Evolutionary conservation across 2,797 vertebrate genomes (phyloP), one percentile per base, ranked within the genome.

Genomic region (Falco cherrug): DNA sequence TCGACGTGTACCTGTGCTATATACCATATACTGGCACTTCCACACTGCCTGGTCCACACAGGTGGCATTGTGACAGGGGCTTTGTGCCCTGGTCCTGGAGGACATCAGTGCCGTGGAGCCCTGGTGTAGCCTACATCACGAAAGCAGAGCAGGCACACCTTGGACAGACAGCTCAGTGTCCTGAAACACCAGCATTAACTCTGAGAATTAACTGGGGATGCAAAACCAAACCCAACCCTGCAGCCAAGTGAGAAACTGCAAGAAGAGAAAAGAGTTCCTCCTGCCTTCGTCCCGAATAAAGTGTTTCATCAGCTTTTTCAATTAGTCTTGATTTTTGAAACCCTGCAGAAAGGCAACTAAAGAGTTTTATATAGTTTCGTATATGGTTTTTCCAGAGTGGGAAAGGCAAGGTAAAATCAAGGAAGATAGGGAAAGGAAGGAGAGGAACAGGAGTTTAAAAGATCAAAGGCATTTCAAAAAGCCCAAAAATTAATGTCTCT

Each of bases 291-390:
- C 61, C 45, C 16, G 88, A 64, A 77, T 37, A n/a, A 63, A n/a
- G 24, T 5, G 24, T 89, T 82, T 82, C n/a, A 68, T 56, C 48
- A 7, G 83, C 45, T 78, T 90, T 89, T 94, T 71, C 53, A 88
- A 53, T 86, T 70, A 84, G 50, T 53, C 28, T 51, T 71, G 28
- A n/a, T 51, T 78, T 95, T 86, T 87, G 67, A 65, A 94, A 73
- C 15, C 24, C 22, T 51, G 43, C 4, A 29, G 53, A 74, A 48
- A 92, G 29, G 16, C 28, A 85, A 80, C 61, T 76, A 25, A 1
- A 54, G 50, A 20, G 11, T 47, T 76, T 76, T 13, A 25, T 76
- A 33, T 11, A 21, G 7, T 54, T 93, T 67, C n/a, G 43, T 59
- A n/a, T 20, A n/a, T 48, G 17, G 3, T 57, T 89, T 89, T 84